Evolutionary conservation across 1,140 invertebrate genomes (phyloP), one percentile per base, ranked within the genome.

Genomic region (Nasonia giraulti): DNA sequence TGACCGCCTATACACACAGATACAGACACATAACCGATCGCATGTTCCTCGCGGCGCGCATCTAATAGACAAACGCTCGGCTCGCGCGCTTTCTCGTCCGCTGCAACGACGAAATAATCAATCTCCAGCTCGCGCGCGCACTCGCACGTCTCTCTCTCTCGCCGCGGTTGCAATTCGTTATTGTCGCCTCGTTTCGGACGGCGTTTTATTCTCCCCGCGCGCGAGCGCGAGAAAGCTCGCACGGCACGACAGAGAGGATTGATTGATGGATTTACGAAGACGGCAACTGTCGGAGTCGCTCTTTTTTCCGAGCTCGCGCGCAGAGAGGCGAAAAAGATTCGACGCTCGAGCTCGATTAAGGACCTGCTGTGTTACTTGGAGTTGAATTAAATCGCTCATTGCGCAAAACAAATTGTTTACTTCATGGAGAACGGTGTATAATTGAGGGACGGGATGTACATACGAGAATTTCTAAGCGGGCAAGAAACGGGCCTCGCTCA

Each of bases 11-110:
- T 62, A n/a, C 7, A n/a, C 17, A 50, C 10, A 47, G 1, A 47
- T 10, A 47, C 8, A 50, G 2, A 50, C 14, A 14, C 14, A 50
- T 50, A 50, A 50, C 55, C 20, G 55, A 20, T 71, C 68, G 68
- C 68, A 33, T 71, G 27, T 71, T 71, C 73, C 31, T 40, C 73
- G 10, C 73, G 27, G 37, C 73, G n/a, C 27, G 11, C 50, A 14
- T 80, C 80, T 75, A 75, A 75, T 75, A 44, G 73, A 40, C 73
- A 62, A 62, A 62, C 55, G 55, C 55, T n/a, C 73, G 31, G 68
- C 62, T 7, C 55, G 62, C 14, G 40, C 11, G 73, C 37, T 75
- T 75, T 75, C 73, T 75, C 37, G 73, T 20, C 27, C 33, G 40
- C 40, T 8, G 8, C 40, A 44, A 1, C 40, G 37, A 75, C 73